Conservation (phyloP, 2,797 vertebrate species). For the Protosalanx chinensis region DNA sequence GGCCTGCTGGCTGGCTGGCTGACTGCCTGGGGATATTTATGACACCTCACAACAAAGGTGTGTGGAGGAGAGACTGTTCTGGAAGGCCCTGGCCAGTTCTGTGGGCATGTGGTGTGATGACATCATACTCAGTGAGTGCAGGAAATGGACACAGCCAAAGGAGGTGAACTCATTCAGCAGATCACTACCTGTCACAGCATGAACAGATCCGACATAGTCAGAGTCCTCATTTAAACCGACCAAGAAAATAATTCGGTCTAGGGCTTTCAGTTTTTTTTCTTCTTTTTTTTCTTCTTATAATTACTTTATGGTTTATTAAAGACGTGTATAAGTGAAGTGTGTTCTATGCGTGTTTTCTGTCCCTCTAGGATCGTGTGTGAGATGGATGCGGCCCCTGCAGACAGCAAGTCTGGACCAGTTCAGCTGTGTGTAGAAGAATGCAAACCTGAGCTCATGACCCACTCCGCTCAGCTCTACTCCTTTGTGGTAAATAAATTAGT, state of each 20-base stretch:
- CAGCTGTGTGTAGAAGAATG: conserved; percentile 94
- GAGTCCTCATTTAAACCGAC: neutral
- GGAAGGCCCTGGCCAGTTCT: neutral
- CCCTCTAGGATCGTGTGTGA: conserved; percentile 91
- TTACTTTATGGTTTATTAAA: neutral
- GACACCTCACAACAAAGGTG: neutral
- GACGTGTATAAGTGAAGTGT: neutral
- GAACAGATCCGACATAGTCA: neutral
- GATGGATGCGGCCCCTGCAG: conserved; percentile 81
- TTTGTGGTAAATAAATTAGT: conserved; percentile 80
- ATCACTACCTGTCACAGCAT: too few relatives aligned
- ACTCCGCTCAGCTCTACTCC: conserved; percentile 84
- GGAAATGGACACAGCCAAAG: too few relatives aligned
- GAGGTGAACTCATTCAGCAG: too few relatives aligned
- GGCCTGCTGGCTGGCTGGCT: conserved; percentile 19
- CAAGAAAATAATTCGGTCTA: neutral
- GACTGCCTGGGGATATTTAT: conserved; percentile 39
- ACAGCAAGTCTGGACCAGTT: conserved; percentile 82
- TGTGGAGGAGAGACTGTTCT: too few relatives aligned
- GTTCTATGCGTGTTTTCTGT: conserved; percentile 25
- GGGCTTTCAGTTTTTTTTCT: neutral
- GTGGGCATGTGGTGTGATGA: neutral
- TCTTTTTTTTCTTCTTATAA: neutral
- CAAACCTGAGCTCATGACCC: conserved; percentile 88
- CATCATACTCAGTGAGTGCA: too few relatives aligned